Evolutionary conservation across 2,797 vertebrate species (phyloP).

Genomic region (Muscicapa striata): DNA sequence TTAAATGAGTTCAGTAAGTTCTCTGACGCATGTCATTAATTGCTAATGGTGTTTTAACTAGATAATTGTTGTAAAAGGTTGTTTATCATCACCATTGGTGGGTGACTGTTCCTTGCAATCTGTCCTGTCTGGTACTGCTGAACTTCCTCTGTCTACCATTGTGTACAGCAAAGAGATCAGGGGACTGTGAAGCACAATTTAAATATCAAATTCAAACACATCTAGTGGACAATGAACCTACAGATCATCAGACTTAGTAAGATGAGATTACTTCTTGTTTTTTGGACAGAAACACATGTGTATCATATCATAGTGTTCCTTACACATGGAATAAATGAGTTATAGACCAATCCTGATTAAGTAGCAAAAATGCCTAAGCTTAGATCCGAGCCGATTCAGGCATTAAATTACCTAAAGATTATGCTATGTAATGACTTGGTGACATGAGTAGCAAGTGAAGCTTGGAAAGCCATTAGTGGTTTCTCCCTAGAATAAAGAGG

Average conservation of each 20-base stretch:
- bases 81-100: constrained; percentile 70
- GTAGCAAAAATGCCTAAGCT: constrained; percentile 5
- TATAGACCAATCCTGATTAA: background rate
- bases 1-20: constrained; percentile 83
- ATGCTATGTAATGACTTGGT: background rate
- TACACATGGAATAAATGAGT: background rate
- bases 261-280: constrained; percentile 23
- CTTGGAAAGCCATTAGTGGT: background rate
- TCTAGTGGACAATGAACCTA: constrained; percentile 34
- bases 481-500: background rate
- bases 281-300: background rate
- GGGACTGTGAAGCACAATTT: constrained; percentile 31
- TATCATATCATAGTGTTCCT: background rate
- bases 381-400: constrained; percentile 1
- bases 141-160: constrained; percentile 36
- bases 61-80: constrained; percentile 77
- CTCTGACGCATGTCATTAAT: constrained; percentile 81
- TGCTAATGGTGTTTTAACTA: constrained; percentile 81
- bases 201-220: constrained; percentile 46
- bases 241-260: constrained; percentile 36
- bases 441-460: background rate
- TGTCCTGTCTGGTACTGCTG: constrained; percentile 10
- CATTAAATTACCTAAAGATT: constrained; percentile 49
- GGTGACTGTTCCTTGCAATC: constrained; percentile 59
- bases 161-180: constrained; percentile 22